Base-by-base conservation (phyloP, 2,797 vertebrate species). In the Chrosomus eos region DNA sequence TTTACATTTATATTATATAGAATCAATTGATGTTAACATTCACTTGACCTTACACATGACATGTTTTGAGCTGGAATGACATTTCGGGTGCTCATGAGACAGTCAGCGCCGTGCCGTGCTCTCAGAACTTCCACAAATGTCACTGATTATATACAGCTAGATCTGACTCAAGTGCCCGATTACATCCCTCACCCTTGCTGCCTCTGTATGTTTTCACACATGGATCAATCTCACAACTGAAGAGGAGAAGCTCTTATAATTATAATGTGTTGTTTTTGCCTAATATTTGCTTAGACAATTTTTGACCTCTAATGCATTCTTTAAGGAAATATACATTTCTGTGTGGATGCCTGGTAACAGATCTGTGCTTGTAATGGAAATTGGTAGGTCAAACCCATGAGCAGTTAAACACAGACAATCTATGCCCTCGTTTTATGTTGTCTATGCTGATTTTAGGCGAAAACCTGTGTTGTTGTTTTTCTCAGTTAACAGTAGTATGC, bases 61-160 rank as follows among this genome's bases (percentile, higher is more conserved):
- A 36, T 40, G 26, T 84, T 51, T 45, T 13, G 51, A 73, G 48
- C 73, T 79, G 33, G 28, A 58, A 60, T 87, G 79, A 73, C 72
- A 87, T 85, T 87, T 87, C 7, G 8, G 33, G 13, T 80, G 74
- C 81, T 67, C 36, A 38, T n/a, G 76, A 73, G 55, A 78, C 62
- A 31, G 28, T 43, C 76, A 71, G 55, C 40, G 70, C 23, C 10
- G 38, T 33, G 45, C 26, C 10, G 16, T 45, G 70, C 66, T 80
- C 33, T 82, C 82, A 53, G 51, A 76, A 55, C 43, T 74, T 81
- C 23, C 55, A 68, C 64, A 88, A 89, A 89, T 82, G 82, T 87
- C 88, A 86, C 81, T 75, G 81, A 84, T 84, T 84, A 84, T 79
- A 66, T 72, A 78, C 16, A 78, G 48, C 51, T 51, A 77, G 68